These are phyloP conservation scores for Eunapius fragilis DNA, from an alignment of 37 sponge, comb jelly and placozoan species.

Conservation along the genomic window DNA sequence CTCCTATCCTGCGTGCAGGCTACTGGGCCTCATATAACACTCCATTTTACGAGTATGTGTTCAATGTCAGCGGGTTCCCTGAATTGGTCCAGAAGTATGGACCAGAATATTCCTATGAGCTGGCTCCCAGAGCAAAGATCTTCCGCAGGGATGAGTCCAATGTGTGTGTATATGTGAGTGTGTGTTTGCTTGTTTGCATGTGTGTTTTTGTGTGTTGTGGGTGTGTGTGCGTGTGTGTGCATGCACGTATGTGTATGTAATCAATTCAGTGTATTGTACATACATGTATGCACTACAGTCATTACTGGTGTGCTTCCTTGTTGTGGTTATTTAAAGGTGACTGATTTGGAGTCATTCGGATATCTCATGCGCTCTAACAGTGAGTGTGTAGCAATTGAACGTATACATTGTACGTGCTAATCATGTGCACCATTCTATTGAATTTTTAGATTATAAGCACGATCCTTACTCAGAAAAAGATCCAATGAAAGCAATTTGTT, in stretches of 20 bases:
- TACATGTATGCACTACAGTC: too few species aligned
- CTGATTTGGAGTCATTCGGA: constrained; percentile 36
- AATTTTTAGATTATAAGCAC: constrained; percentile 55
- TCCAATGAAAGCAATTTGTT: constrained; percentile 68
- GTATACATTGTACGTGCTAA: background rate
- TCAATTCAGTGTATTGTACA: too few species aligned
- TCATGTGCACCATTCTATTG: too few species aligned
- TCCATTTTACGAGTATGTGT: constrained; percentile 73
- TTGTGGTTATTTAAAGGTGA: constrained; percentile 23
- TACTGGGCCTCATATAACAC: constrained; percentile 82
- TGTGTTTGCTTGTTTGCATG: background rate
- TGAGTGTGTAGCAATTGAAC: background rate
- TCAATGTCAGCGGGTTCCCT: constrained; percentile 46
- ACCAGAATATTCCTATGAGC: constrained; percentile 25
- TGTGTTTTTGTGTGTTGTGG: background rate
- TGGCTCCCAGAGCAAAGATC: constrained; percentile 73
- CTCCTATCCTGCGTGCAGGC: constrained; percentile 54
- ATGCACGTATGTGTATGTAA: background rate
- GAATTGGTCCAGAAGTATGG: constrained; percentile 41
- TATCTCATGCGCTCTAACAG: constrained; percentile 65
- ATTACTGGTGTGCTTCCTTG: too few species aligned
- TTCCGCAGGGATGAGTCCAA: constrained; percentile 65
- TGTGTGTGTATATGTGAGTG: background rate
- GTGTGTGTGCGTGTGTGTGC: background rate
- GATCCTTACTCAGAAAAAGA: constrained; percentile 51